Conservation (phyloP, 2,113 vertebrate genomes). For the Plestiodon gilberti region DNA sequence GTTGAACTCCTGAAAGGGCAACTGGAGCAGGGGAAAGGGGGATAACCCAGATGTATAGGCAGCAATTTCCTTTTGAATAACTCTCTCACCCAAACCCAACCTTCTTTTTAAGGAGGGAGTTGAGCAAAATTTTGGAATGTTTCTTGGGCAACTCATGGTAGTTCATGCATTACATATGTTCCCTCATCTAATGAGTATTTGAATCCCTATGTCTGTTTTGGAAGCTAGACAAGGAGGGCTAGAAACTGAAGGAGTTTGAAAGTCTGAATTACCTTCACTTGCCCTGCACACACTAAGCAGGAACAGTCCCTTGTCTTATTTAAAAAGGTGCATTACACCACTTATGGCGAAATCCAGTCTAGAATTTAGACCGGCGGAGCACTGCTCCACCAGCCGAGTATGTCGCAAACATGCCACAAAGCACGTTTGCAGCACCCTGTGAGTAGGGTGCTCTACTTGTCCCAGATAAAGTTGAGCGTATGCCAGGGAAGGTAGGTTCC, state of each 20-base stretch:
- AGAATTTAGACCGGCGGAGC: no score
- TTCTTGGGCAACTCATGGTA: no score
- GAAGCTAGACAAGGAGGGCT: no score
- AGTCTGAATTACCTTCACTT: constrained; percentile 1
- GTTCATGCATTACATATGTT: no score
- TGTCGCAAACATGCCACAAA: no score
- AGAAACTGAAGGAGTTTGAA: constrained; percentile 10
- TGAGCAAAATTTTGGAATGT: neutral
- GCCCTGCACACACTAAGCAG: neutral
- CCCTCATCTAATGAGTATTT: no score
- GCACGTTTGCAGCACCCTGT: no score
- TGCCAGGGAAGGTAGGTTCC: no score
- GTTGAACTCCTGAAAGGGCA: neutral
- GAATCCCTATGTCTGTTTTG: no score
- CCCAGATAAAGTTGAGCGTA: no score
- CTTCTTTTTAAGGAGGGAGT: constrained; percentile 4
- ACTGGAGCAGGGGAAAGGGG: neutral
- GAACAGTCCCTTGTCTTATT: neutral
- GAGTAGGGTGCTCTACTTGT: no score
- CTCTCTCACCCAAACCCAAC: neutral
- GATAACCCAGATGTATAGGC: neutral
- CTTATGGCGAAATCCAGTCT: accelerated
- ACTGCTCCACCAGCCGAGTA: no score
- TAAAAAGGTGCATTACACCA: neutral
- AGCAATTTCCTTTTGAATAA: neutral